Conservation (phyloP, 2,888 invertebrate species). For the Drosophila picticornis region DNA sequence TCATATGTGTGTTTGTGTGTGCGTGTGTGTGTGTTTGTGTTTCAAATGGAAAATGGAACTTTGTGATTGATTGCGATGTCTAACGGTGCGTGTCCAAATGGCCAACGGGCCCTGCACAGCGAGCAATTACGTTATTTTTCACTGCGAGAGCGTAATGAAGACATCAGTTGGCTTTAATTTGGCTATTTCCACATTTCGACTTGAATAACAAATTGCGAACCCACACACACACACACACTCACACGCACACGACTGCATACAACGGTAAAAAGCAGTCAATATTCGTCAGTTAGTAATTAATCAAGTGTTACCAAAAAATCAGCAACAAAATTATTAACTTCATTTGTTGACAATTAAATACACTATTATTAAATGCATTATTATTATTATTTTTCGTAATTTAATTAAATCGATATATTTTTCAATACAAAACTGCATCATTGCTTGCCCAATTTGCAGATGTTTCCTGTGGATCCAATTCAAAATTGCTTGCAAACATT, state of each 20-base stretch:
- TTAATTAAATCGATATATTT: neutral
- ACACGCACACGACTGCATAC: conserved; percentile 9
- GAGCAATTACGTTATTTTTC: conserved; percentile 70
- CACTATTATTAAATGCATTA: conserved; percentile 12
- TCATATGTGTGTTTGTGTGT: neutral
- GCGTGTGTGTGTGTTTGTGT: conserved; percentile 18
- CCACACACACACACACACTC: conserved; percentile 11
- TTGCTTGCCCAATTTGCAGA: neutral
- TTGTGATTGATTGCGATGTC: conserved; percentile 71
- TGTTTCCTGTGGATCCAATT: neutral
- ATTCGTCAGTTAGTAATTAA: conserved; percentile 40
- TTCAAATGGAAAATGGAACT: conserved; percentile 65
- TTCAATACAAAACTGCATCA: neutral
- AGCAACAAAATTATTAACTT: conserved; percentile 8
- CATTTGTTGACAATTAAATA: conserved; percentile 20
- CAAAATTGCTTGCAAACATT: neutral
- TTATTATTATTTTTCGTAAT: neutral
- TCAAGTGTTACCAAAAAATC: conserved; percentile 32
- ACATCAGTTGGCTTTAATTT: conserved; percentile 76
- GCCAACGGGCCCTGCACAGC: conserved; percentile 49
- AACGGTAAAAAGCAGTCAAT: conserved; percentile 28
- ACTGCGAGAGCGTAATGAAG: conserved; percentile 74
- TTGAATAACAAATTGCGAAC: conserved; percentile 72
- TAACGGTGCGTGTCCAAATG: conserved; percentile 74
- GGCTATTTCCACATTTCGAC: conserved; percentile 70